Evolutionary conservation across 2,888 invertebrate genomes (phyloP), one percentile per base, ranked within the genome.

Genomic region (Myathropa florea): DNA sequence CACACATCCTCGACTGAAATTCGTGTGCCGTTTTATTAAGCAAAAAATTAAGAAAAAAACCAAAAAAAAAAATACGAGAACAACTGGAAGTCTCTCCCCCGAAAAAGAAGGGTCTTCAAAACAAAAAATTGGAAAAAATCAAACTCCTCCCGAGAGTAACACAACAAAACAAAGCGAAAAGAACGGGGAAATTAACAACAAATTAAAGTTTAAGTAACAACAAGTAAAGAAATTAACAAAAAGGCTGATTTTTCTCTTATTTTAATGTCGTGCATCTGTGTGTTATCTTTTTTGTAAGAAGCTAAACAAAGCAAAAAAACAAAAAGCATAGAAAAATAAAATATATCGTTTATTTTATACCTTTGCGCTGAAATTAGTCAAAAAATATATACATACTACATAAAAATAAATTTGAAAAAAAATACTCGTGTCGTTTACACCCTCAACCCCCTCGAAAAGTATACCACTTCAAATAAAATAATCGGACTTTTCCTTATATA

Each of bases 221-320:
- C 73, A 79, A 67, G 53, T 61, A 81, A 81, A 88, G 46, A 33
- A 53, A 63, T 64, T 53, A 91, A 91, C 91, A 90, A 90, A 91
- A 92, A 92, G 92, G 92, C 92, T 92, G 92, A 92, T 92, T 92
- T 92, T 90, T 88, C 85, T 89, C 89, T 90, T 91, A 91, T 91
- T 91, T 89, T 89, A 89, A 91, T 92, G 92, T 92, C 91, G 92
- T 92, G 90, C 91, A 90, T 91, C 90, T 91, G 91, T 89, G 90
- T 75, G 75, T 83, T 76, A 26, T 86, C 84, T 83, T 67, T 80
- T 68, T 81, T 60, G 75, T 83, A 85, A 81, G 18, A 18, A 46
- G 18, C 46, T n/a, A 46, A 85, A 82, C 65, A 71, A 36, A 46
- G 63, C n/a, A 71, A 60, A 57, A n/a, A 72, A 83, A 53, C 6